These are phyloP conservation scores for Catocala nupta DNA, from an alignment of 2,888 invertebrate species.

Conservation along the genomic window DNA sequence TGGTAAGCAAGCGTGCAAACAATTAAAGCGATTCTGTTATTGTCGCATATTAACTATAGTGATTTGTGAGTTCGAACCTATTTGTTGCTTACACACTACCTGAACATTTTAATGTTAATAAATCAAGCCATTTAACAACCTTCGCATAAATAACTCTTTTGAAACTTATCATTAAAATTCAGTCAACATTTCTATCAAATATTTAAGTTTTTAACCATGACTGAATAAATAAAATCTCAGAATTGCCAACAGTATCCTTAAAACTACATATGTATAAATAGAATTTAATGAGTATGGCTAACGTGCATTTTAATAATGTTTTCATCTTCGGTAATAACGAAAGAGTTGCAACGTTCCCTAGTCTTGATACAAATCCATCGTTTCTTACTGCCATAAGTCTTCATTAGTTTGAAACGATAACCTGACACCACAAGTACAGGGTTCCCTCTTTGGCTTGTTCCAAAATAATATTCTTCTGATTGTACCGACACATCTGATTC, in stretches of 20 bases:
- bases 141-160: no score
- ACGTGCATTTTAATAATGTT: conserved; percentile 52
- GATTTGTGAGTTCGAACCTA: no score
- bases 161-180: background rate
- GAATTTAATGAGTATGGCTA: conserved; percentile 54
- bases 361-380: conserved; percentile 67
- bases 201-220: background rate
- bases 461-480: conserved; percentile 58
- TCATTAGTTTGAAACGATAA: conserved; percentile 59
- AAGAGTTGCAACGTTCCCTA: conserved; percentile 58
- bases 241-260: background rate
- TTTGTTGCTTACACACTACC: no score
- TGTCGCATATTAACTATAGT: no score
- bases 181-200: background rate
- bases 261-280: background rate
- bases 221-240: background rate
- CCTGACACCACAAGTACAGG: conserved; percentile 57
- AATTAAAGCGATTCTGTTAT: no score
- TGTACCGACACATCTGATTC: conserved; percentile 46
- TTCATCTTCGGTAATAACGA: conserved; percentile 57
- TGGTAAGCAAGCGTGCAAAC: no score
- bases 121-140: background rate
- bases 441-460: conserved; percentile 59
- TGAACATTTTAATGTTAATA: no score
- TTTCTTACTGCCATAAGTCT: conserved; percentile 40